A percentile compares a stretch with the other conserved stretches of the same genome.
phyloP scores from a whole-genome alignment of 1,140 invertebrate species.

The Macrosteles quadrilineatus region DNA sequence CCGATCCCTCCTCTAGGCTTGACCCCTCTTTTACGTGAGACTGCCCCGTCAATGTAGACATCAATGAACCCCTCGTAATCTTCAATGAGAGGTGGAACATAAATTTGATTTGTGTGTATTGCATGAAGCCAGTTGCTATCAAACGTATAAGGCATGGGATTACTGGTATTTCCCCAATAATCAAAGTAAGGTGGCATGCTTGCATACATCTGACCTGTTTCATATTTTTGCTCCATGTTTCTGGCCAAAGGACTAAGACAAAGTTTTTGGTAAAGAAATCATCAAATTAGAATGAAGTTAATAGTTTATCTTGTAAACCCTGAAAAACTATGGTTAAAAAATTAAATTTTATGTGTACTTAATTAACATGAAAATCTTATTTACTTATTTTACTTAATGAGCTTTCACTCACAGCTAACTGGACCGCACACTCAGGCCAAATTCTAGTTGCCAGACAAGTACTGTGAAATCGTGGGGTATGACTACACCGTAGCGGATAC shows the following conservation, averaged over 20 bases:
- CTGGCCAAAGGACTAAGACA: not conserved
- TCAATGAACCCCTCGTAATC: conserved; percentile 61
- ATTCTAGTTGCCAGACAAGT: too few species aligned
- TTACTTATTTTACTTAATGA: too few species aligned
- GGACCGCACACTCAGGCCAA: too few species aligned
- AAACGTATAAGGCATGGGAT: not conserved
- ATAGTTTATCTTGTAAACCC: too few species aligned
- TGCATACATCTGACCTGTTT: not conserved
- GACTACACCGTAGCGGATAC: too few species aligned
- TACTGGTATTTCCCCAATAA: not conserved
- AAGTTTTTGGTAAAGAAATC: not conserved
- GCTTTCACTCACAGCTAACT: too few species aligned
- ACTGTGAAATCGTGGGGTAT: too few species aligned
- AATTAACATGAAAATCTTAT: too few species aligned
- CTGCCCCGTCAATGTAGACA: conserved; percentile 91
- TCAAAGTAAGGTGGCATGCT: not conserved
- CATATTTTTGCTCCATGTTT: conserved; percentile 9
- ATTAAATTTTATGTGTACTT: too few species aligned
- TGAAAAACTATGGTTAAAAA: too few species aligned
- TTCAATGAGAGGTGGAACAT: not conserved
- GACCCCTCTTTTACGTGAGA: conserved; percentile 71
- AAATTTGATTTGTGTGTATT: conserved; percentile 16
- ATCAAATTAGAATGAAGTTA: too few species aligned
- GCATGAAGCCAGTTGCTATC: not conserved
- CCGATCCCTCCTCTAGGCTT: conserved; percentile 88